Conservation (phyloP, 2,113 vertebrate genomes). For the Prionailurus viverrinus region DNA sequence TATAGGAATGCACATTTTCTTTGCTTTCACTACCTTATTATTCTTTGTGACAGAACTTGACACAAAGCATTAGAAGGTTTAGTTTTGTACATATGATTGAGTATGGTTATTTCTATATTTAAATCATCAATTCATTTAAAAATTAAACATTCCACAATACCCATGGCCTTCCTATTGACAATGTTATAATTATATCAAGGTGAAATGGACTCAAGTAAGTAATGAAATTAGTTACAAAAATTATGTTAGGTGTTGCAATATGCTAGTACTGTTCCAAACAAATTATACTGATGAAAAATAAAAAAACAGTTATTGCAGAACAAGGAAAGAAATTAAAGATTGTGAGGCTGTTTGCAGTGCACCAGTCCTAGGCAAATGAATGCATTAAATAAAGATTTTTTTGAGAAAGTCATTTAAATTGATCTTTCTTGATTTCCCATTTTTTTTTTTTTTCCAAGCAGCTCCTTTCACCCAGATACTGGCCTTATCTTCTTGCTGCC, state of each 20-base stretch:
- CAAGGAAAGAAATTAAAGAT: background rate
- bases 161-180: background rate
- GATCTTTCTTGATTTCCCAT: background rate
- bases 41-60: background rate
- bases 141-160: background rate
- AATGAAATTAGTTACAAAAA: constrained; percentile 43
- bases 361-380: background rate
- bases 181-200: background rate
- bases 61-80: background rate
- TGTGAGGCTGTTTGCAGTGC: accelerated
- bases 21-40: background rate
- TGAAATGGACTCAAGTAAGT: background rate
- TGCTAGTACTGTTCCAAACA: background rate
- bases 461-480: background rate
- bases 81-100: background rate
- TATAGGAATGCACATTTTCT: background rate
- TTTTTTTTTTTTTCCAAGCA: background rate
- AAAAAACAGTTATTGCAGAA: background rate
- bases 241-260: background rate
- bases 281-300: background rate
- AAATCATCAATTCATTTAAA: background rate
- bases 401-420: background rate
- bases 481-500: background rate
- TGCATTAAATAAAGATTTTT: background rate
- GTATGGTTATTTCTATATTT: background rate